Conservation (phyloP, 2,797 vertebrate species). For the Saxicola maurus region DNA sequence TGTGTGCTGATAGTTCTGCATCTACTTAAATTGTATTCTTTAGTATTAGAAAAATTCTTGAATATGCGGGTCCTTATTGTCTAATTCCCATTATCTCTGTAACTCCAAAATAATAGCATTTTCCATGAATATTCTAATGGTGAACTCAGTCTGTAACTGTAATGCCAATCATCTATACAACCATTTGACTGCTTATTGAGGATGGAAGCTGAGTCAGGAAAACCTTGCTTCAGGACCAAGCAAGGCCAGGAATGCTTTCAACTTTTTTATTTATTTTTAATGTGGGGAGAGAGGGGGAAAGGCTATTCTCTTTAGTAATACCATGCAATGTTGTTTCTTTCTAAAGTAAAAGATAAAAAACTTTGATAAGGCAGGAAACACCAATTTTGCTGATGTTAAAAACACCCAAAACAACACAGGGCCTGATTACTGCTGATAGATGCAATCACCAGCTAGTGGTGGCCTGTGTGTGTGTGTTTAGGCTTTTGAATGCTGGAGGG, state of each 20-base stretch:
- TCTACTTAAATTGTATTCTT: not conserved
- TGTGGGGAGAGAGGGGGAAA: fast-evolving
- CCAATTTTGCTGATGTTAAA: not conserved
- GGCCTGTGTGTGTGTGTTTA: not conserved
- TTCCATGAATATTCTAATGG: not conserved
- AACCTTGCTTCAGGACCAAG: not conserved
- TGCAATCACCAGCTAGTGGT: not conserved
- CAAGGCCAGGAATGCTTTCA: not conserved
- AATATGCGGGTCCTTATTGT: not conserved
- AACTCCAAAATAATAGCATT: not conserved
- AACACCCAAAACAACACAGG: not conserved
- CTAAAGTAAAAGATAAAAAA: not conserved
- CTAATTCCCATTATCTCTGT: not conserved
- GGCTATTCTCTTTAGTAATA: not conserved
- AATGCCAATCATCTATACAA: not conserved
- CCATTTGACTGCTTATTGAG: not conserved
- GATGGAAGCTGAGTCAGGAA: not conserved
- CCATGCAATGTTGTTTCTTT: not conserved
- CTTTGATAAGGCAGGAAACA: constrained; percentile 6
- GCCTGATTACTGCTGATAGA: not conserved
- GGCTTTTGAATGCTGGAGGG: not conserved
- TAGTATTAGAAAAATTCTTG: not conserved
- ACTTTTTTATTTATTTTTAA: not conserved
- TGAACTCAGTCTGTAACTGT: not conserved
- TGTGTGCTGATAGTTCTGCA: not conserved